phyloP scores from a whole-genome alignment of 2,797 vertebrate genomes.

The Tympanoctomys barrerae region DNA sequence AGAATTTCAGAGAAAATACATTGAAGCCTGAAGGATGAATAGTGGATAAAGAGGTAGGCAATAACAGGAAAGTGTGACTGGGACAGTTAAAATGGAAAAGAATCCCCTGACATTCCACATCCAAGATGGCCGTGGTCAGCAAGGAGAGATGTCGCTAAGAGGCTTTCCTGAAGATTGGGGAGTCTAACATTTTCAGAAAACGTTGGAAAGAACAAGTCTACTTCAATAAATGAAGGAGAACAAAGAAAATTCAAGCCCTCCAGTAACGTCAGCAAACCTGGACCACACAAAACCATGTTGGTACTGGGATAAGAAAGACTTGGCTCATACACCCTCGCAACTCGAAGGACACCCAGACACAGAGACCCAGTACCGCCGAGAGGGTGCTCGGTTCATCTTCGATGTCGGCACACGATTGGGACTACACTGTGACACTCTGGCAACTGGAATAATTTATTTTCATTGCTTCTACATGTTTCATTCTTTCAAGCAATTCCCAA shows the following conservation, averaged over 20 bases:
- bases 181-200: too few species aligned
- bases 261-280: slow-evolving; percentile 92
- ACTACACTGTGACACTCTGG: slow-evolving; percentile 98
- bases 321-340: slow-evolving; percentile 97
- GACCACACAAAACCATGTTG: slow-evolving; percentile 99
- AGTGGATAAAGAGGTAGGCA: not conserved
- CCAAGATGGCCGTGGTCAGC: too few species aligned
- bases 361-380: too few species aligned
- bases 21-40: not conserved
- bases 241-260: too few species aligned
- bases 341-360: slow-evolving; percentile 96
- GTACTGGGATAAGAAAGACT: slow-evolving; percentile 99
- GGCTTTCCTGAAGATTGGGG: too few species aligned
- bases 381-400: slow-evolving; percentile 98
- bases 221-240: too few species aligned
- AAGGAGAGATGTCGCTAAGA: too few species aligned
- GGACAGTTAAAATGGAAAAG: not conserved
- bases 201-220: too few species aligned
- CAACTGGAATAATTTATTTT: slow-evolving; percentile 99
- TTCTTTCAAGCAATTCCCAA: slow-evolving; percentile 99
- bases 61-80: not conserved
- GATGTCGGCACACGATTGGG: slow-evolving; percentile 97
- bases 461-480: slow-evolving; percentile 99
- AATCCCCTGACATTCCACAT: too few species aligned
- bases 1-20: not conserved